Evolutionary conservation across 37 sponge, comb jelly and placozoan genomes (phyloP).

Genomic region (Halisarca cf. caerulea): DNA sequence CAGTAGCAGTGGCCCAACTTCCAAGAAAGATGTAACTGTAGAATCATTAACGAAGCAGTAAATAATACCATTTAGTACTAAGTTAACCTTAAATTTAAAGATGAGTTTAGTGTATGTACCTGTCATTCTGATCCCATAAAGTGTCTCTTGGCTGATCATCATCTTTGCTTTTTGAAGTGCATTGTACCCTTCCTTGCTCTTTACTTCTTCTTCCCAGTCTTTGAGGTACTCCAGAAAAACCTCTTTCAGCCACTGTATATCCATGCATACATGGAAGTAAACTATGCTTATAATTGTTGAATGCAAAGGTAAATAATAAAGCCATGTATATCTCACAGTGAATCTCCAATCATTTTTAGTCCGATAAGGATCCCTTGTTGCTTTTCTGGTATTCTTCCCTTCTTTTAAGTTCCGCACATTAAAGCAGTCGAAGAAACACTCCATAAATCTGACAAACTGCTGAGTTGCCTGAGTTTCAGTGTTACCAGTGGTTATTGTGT

Average conservation of each 20-base stretch:
- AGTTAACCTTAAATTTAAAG: too few relatives aligned
- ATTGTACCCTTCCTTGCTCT: background rate
- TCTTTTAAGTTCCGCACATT: slow-evolving; percentile 25
- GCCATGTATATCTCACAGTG: slow-evolving; percentile 23
- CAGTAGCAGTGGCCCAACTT: background rate
- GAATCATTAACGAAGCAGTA: too few relatives aligned
- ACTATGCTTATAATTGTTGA: too few relatives aligned
- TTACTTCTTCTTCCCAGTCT: slow-evolving; percentile 1
- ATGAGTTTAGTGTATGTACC: background rate
- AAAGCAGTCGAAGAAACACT: too few relatives aligned
- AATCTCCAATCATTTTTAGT: slow-evolving; percentile 12
- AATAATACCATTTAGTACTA: too few relatives aligned
- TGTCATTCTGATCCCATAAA: background rate
- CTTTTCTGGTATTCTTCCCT: slow-evolving; percentile 5
- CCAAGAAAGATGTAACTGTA: slow-evolving; percentile 16
- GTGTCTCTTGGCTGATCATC: slow-evolving; percentile 20
- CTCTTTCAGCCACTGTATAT: slow-evolving; percentile 2
- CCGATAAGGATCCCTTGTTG: slow-evolving; percentile 16
- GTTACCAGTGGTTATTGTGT: background rate
- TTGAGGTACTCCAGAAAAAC: background rate
- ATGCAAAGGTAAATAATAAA: too few relatives aligned
- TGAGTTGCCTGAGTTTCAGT: slow-evolving; percentile 33
- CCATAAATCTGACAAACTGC: slow-evolving; percentile 22
- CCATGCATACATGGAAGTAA: too few relatives aligned
- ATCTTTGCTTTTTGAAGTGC: background rate